Conservation (phyloP, 2,888 invertebrate species). For the Mechanitis messenoides region DNA sequence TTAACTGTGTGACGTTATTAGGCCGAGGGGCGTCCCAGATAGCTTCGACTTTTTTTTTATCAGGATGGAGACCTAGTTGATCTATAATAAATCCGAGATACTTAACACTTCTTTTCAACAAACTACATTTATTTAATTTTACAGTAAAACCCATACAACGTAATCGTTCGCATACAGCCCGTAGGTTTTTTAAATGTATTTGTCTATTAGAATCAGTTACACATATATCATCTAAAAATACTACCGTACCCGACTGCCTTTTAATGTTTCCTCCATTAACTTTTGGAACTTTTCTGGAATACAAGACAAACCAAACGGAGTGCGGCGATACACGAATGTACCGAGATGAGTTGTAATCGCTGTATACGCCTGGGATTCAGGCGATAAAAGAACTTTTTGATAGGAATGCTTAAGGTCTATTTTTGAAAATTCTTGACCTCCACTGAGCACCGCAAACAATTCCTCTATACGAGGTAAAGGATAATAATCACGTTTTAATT, state of each 20-base stretch:
- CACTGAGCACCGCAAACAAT: too few relatives aligned
- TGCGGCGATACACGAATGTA: slow-evolving; percentile 20
- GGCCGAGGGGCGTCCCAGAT: too few relatives aligned
- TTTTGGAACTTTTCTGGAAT: slow-evolving; percentile 24
- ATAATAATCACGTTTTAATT: slow-evolving; percentile 14
- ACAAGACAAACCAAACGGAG: slow-evolving; percentile 20
- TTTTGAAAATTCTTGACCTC: slow-evolving; percentile 10
- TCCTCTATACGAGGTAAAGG: slow-evolving; percentile 8
- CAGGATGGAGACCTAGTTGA: slow-evolving; percentile 23
- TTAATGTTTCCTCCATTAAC: slow-evolving; percentile 23
- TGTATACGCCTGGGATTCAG: slow-evolving; percentile 21
- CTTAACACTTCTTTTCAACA: slow-evolving; percentile 10
- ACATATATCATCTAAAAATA: slow-evolving; percentile 28
- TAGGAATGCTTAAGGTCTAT: slow-evolving; percentile 15
- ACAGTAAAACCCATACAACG: slow-evolving; percentile 6
- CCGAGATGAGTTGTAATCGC: slow-evolving; percentile 27
- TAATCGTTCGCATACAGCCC: slow-evolving; percentile 10
- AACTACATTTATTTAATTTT: slow-evolving; percentile 13
- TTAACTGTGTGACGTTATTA: too few relatives aligned
- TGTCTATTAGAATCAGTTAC: slow-evolving; percentile 3
- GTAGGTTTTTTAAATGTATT: slow-evolving; percentile 10
- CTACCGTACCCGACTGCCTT: slow-evolving; percentile 23
- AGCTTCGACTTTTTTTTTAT: too few relatives aligned
- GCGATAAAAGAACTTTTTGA: neutral
- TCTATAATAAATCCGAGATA: slow-evolving; percentile 30